Conservation (phyloP, 2,113 vertebrate species). For the Pollachius pollachius region DNA sequence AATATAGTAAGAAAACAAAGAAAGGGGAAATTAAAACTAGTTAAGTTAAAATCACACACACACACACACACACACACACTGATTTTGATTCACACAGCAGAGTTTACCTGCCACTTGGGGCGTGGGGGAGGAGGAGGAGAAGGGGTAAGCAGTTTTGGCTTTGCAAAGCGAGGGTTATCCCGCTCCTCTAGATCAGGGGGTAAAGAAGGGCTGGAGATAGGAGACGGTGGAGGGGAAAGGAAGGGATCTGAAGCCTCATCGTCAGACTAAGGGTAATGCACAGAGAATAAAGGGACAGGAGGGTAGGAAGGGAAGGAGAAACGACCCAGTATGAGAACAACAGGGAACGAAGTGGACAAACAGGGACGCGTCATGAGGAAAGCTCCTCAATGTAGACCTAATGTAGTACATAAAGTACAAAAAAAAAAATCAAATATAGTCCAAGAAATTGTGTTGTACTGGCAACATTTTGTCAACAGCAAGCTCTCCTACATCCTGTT, state of each 20-base stretch:
- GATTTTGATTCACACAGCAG: not conserved
- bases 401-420: no score
- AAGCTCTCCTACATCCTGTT: no score
- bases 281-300: not conserved
- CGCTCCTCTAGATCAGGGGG: conserved; percentile 29
- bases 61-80: no score
- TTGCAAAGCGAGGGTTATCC: conserved; percentile 66
- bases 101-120: conserved; percentile 66
- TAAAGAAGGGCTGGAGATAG: conserved; percentile 31
- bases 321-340: not conserved
- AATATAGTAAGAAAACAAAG: not conserved
- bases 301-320: not conserved
- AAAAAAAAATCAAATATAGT: no score
- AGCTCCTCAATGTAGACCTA: no score
- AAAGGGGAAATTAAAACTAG: not conserved
- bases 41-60: not conserved
- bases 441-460: no score
- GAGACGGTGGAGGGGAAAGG: conserved; percentile 39
- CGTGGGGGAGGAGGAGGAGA: conserved; percentile 28
- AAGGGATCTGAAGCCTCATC: conserved; percentile 27
- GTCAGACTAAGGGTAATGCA: conserved; percentile 24
- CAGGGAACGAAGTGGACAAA: not conserved
- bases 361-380: not conserved
- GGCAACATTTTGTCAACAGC: no score
- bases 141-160: conserved; percentile 42